Evolutionary conservation across 2,113 vertebrate genomes (phyloP), one percentile per base, ranked within the genome.

Genomic region (Clarias macrocephalus): DNA sequence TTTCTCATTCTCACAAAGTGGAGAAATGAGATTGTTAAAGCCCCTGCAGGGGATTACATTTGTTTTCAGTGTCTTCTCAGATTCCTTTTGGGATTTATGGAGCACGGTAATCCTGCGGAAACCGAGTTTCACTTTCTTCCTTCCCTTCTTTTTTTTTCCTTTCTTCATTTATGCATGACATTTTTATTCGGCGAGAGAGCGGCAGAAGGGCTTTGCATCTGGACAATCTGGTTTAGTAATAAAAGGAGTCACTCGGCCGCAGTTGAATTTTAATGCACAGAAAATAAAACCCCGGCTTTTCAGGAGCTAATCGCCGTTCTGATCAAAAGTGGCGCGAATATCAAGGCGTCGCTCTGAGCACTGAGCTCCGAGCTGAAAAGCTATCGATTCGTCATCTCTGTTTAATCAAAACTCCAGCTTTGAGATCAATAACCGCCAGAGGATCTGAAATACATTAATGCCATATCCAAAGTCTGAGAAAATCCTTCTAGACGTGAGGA

Each of bases 11-110:
- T 93, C 91, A 62, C 57, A 81, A 87, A 87, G 89, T 87, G 92
- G 91, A 94, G 91, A 90, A 94, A 94, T 93, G 92, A 94, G 93
- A 93, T 92, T 92, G 93, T 94, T 96, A 96, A 95, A 94, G 94
- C 93, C 88, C 89, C 13, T 25, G 83, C 52, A 15, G 86, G 91
- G 93, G 92, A 88, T 96, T 95, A 95, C 93, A 93, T 94, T 93
- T 94, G 92, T 93, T 94, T 93, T 90, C 87, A 88, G 82, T 88
- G 88, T 93, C 91, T 89, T 89, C 83, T 25, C 30, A 62, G 89
- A 88, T 94, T 93, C 90, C 90, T 88, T 60, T 82, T 88, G 87
- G 92, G 92, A 90, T 92, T 93, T 91, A 91, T 88, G 90, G 90
- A 63, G 89, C 91, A 87, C 70, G 72, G 80, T 95, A 94, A 95